phyloP scores from a whole-genome alignment of 2,888 invertebrate species.

The Gerris lacustris region DNA sequence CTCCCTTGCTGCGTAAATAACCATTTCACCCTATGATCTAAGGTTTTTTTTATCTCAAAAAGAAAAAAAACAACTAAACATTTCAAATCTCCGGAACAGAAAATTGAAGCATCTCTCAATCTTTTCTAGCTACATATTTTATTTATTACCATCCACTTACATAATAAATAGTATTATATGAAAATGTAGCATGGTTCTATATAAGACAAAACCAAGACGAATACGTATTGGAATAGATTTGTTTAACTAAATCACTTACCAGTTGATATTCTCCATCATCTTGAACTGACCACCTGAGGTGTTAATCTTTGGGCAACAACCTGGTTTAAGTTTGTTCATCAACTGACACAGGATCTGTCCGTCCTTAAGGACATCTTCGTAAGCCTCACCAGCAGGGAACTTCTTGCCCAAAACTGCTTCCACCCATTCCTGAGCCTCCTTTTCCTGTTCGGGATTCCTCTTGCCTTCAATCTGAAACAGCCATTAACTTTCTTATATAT shows the following conservation, averaged over 20 bases:
- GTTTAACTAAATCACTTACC: conserved; percentile 52
- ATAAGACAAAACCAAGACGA: no score
- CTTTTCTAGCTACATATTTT: no score
- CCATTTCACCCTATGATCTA: no score
- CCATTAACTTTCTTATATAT: conserved; percentile 24
- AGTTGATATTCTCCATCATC: conserved; percentile 98
- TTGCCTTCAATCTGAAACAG: conserved; percentile 61
- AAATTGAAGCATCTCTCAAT: no score
- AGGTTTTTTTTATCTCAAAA: no score
- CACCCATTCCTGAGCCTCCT: conserved; percentile 86
- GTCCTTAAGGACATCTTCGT: conserved; percentile 83
- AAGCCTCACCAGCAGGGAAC: conserved; percentile 66
- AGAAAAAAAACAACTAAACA: no score
- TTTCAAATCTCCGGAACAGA: no score
- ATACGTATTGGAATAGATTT: no score
- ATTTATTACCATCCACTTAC: no score
- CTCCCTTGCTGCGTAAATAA: no score
- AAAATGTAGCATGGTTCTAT: no score
- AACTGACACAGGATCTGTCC: conserved; percentile 85
- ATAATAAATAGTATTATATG: no score
- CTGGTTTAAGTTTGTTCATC: conserved; percentile 87
- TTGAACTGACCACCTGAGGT: conserved; percentile 93
- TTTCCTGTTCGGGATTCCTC: conserved; percentile 67
- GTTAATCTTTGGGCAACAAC: conserved; percentile 81
- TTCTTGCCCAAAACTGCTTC: conserved; percentile 74